Percentiles rank a stretch among this genome's conserved stretches.
phyloP scores from a whole-genome alignment of 2,113 vertebrate species.

The Nycticorax nycticorax region DNA sequence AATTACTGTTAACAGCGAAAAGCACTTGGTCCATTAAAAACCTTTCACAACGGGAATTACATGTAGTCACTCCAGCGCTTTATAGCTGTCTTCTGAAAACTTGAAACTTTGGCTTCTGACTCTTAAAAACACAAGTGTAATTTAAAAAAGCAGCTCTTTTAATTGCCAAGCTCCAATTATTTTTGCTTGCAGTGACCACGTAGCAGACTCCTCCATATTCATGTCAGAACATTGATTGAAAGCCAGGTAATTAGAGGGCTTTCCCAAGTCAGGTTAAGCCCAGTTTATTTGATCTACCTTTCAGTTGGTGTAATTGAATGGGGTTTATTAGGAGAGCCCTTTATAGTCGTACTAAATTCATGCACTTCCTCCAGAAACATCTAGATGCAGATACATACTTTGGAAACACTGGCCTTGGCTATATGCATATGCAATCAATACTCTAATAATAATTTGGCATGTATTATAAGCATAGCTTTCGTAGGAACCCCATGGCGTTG shows the following conservation, averaged over 20 bases:
- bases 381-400: not conserved
- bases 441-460: not conserved
- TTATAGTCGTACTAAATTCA: not conserved
- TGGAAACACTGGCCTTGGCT: not conserved
- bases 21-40: constrained; percentile 24
- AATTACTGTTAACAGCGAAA: constrained; percentile 44
- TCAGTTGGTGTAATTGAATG: not conserved
- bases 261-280: not conserved
- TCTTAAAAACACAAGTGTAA: not conserved
- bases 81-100: constrained; percentile 6
- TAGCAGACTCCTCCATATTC: not conserved
- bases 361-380: not conserved
- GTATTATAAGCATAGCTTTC: not conserved
- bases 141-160: not conserved
- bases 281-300: constrained; percentile 5
- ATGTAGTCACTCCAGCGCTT: not conserved
- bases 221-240: not conserved
- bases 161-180: not conserved
- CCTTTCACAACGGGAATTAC: not conserved
- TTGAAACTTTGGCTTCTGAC: not conserved
- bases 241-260: constrained; percentile 28
- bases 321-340: not conserved
- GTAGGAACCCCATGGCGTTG: not conserved
- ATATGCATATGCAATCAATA: not conserved
- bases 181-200: not conserved